Evolutionary conservation across 2,797 vertebrate genomes (phyloP).

Genomic region (Salmo trutta): DNA sequence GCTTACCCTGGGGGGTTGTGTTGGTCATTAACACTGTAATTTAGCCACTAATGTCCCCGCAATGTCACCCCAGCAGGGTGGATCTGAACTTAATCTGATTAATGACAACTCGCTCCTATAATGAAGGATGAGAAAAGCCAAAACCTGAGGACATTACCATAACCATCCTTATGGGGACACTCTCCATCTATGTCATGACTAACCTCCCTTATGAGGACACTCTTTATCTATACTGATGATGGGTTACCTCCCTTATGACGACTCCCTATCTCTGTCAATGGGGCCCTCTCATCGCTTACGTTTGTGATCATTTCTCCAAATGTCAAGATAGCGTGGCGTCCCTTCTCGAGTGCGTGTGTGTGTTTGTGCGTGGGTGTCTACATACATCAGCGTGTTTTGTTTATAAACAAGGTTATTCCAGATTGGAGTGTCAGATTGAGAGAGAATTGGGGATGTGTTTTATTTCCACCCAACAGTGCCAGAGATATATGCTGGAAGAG

Average conservation of each 20-base stretch:
- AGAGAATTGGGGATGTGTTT: slow-evolving; percentile 41
- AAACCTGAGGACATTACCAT: slow-evolving; percentile 50
- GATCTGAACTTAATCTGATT: slow-evolving; percentile 51
- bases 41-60: slow-evolving; percentile 39
- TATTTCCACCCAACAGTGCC: slow-evolving; percentile 9
- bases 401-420: slow-evolving; percentile 32
- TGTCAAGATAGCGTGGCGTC: slow-evolving; percentile 61
- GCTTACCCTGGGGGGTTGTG: neutral
- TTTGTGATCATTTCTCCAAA: slow-evolving; percentile 58
- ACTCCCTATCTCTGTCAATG: slow-evolving; percentile 16
- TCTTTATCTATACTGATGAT: neutral
- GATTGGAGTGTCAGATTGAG: slow-evolving; percentile 36
- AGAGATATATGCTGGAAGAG: neutral
- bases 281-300: slow-evolving; percentile 44
- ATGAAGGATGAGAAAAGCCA: slow-evolving; percentile 51
- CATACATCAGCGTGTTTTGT: slow-evolving; percentile 51
- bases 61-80: slow-evolving; percentile 58
- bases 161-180: neutral
- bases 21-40: slow-evolving; percentile 39
- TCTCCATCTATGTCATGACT: slow-evolving; percentile 12
- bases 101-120: slow-evolving; percentile 48
- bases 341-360: slow-evolving; percentile 20
- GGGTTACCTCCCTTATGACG: no score
- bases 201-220: neutral
- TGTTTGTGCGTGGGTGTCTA: slow-evolving; percentile 14